Conservation (phyloP, 2,113 vertebrate species). For the Anhinga anhinga region DNA sequence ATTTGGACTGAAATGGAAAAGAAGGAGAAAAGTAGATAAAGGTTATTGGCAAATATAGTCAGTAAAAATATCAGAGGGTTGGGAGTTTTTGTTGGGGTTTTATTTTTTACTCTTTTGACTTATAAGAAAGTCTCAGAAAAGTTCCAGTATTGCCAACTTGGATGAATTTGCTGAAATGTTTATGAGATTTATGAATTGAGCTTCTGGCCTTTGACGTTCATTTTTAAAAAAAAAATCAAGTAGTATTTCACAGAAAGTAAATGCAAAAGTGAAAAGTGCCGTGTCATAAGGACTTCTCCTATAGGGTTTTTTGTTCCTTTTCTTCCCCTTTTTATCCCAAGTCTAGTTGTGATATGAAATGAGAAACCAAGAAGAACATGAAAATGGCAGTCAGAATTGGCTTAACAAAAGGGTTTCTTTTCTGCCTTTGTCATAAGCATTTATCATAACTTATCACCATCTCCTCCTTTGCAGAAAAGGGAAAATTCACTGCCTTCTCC, state of each 20-base stretch:
- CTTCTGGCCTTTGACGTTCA: background rate
- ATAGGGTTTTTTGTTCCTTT: background rate
- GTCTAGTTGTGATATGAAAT: background rate
- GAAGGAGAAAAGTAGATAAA: background rate
- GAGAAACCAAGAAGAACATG: background rate
- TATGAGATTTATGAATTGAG: constrained; percentile 22
- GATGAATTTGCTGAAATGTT: constrained; percentile 19
- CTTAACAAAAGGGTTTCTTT: background rate
- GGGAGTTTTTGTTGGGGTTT: background rate
- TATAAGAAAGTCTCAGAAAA: background rate
- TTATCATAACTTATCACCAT: background rate
- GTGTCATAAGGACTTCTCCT: background rate
- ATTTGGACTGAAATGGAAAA: background rate
- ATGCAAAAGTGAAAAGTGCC: background rate
- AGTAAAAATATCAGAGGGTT: background rate
- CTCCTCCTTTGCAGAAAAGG: background rate
- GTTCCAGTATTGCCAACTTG: background rate
- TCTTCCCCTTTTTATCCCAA: background rate
- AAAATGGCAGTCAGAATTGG: background rate
- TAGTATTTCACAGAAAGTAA: background rate
- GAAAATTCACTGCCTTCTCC: background rate
- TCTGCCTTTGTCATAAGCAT: background rate
- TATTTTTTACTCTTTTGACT: background rate
- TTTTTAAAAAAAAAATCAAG: constrained; percentile 16
- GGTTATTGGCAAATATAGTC: background rate